phyloP scores from a whole-genome alignment of 2,797 vertebrate species.

The Myripristis jacobus region DNA sequence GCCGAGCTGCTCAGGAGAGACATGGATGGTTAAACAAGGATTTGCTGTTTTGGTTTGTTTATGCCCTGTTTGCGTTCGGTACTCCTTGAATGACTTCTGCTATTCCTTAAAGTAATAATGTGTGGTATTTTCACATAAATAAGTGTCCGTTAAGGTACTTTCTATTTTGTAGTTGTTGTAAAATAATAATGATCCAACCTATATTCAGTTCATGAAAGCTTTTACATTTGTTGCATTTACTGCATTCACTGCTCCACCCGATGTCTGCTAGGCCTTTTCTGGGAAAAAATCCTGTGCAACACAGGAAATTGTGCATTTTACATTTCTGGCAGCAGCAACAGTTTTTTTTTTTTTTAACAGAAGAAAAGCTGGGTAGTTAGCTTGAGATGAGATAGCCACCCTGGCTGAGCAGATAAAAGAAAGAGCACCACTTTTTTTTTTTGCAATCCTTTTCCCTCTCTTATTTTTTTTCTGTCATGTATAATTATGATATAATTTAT shows the following conservation, averaged over 20 bases:
- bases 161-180: not conserved
- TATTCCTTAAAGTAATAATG: no score
- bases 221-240: not conserved
- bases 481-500: no score
- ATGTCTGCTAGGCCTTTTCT: not conserved
- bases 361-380: not conserved
- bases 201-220: not conserved
- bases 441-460: no score
- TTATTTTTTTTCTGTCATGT: no score
- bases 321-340: not conserved
- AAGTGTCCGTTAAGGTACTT: not conserved
- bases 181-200: not conserved
- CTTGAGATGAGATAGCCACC: no score
- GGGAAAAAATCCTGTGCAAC: not conserved
- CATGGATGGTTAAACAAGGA: no score
- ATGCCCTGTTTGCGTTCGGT: no score
- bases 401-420: no score
- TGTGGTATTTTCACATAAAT: conserved; percentile 10
- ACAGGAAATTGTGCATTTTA: not conserved
- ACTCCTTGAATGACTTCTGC: no score
- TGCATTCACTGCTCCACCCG: not conserved
- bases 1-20: no score
- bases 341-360: not conserved
- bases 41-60: no score
- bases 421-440: no score